Percentiles rank a stretch among this genome's conserved stretches.
Evolutionary conservation across 2,797 vertebrate genomes (phyloP).

Genomic region (Graptemys geographica): DNA sequence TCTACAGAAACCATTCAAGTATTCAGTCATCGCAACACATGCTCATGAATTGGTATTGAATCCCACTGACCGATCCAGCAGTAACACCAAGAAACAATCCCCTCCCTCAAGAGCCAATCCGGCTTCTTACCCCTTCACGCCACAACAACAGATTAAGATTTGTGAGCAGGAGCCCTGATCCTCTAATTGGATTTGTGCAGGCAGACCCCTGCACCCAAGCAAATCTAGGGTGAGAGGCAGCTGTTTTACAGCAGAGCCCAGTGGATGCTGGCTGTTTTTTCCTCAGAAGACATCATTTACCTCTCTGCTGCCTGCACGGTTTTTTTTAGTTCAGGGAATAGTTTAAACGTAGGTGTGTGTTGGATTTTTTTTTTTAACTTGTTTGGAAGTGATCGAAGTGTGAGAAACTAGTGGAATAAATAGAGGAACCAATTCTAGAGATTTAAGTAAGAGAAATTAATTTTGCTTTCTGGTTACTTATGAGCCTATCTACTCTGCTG

Average conservation of each 20-base stretch:
- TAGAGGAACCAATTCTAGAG: background rate
- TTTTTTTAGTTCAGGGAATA: background rate
- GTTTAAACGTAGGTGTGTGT: background rate
- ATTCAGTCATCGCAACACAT: background rate
- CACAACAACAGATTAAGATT: background rate
- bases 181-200: background rate
- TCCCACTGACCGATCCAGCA: background rate
- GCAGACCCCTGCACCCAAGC: background rate
- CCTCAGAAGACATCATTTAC: background rate
- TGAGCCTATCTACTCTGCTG: background rate
- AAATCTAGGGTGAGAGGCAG: background rate
- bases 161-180: background rate
- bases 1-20: background rate
- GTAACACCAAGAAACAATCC: background rate
- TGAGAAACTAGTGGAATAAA: background rate
- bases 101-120: background rate
- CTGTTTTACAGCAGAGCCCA: background rate
- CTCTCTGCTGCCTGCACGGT: background rate
- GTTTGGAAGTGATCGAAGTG: background rate
- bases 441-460: background rate
- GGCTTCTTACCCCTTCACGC: background rate
- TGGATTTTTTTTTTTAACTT: background rate
- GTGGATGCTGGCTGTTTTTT: background rate
- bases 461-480: background rate
- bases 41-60: background rate